Evolutionary conservation across 2,797 vertebrate genomes (phyloP), one percentile per base, ranked within the genome.

Genomic region (Lutjanus campechanus): DNA sequence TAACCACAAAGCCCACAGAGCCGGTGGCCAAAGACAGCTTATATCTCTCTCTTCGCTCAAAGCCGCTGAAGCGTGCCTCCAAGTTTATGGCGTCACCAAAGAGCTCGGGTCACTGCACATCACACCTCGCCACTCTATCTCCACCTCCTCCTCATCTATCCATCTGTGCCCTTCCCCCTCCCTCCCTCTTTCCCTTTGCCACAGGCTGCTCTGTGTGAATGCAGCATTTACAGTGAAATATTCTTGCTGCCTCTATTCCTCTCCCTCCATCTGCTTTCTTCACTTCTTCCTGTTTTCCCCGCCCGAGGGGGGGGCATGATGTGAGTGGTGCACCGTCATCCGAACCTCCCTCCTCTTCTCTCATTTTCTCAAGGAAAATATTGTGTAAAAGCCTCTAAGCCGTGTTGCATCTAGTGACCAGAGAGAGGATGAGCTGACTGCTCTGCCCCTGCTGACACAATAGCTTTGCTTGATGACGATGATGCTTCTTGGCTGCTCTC

Each of bases 31-130:
- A 75, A 64, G 59, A 74, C 77, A 17, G 67, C 78, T 69, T 64
- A 44, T 63, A 60, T 67, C 76, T 65, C 83, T 73, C 50, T 75
- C 68, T 20, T 76, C 25, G 15, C 67, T 84, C 70, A 5, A 43
- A 82, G 71, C 66, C 20, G 54, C 67, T 69, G 85, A 79, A 88
- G 90, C 85, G 58, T 86, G 82, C 72, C 50, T 75, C 46, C 40
- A 70, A 69, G 75, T 85, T 87, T 82, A 71, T 72, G 85, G 51
- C 81, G 76, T 84, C 88, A 82, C 77, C 22, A 49, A 68, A 83
- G 84, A 79, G 88, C 73, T 90, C 79, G 81, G 84, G 89, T 91
- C 93, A 90, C 67, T 53, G 83, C 87, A 88, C 90, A 88, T 92
- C 88, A 82, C 91, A 90, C 88, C 87, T 91, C 81, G 36, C 71